Conservation (phyloP, 2,797 vertebrate genomes). For the Siniperca undulata region DNA sequence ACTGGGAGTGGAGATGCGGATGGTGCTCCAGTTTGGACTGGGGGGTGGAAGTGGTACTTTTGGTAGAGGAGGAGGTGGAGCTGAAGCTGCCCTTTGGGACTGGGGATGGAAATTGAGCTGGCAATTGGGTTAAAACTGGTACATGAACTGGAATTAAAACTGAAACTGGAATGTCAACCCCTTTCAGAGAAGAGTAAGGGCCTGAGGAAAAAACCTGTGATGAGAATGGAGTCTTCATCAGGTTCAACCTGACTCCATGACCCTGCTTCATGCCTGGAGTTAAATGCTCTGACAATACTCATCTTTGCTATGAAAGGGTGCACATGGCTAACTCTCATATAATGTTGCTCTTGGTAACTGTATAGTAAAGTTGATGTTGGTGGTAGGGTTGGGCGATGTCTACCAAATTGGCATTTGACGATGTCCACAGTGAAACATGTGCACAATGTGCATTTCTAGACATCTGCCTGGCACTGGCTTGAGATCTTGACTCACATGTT, state of each 20-base stretch:
- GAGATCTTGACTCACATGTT: background rate
- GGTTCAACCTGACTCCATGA: background rate
- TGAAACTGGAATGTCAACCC: background rate
- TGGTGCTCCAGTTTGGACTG: constrained; percentile 40
- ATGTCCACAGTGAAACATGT: too few species aligned
- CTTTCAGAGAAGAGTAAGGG: background rate
- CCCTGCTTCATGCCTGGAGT: background rate
- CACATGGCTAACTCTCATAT: background rate
- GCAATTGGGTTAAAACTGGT: constrained; percentile 9
- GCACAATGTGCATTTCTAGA: constrained; percentile 8
- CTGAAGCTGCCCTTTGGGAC: constrained; percentile 14
- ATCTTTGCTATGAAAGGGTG: background rate
- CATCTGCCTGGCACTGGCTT: constrained; percentile 4
- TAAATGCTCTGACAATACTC: background rate
- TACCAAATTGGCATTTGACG: too few species aligned
- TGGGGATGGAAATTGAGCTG: constrained; percentile 40
- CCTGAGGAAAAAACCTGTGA: background rate
- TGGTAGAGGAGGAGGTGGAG: constrained; percentile 10
- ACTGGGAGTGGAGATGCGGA: constrained; percentile 44
- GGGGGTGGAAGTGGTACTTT: constrained; percentile 43
- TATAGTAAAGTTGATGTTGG: background rate
- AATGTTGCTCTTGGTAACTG: background rate
- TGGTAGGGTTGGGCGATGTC: too few species aligned
- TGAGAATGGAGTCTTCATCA: background rate
- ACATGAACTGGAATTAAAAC: background rate